Evolutionary conservation across 2,113 vertebrate species (phyloP).

Genomic region (Sakesphorus luctuosus): DNA sequence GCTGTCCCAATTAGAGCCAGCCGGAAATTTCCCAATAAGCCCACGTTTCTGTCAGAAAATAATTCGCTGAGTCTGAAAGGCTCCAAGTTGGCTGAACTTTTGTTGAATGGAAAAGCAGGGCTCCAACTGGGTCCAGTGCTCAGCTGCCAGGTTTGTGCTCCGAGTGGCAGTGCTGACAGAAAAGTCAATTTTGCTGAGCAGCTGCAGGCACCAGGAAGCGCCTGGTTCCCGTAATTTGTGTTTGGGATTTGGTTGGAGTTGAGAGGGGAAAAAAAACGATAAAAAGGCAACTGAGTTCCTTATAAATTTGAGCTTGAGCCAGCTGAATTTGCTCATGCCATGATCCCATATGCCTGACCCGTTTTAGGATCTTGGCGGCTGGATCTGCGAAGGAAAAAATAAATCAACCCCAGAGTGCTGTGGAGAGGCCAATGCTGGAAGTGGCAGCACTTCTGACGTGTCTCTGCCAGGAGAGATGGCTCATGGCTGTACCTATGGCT

Average conservation of each 20-base stretch:
- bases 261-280: neutral
- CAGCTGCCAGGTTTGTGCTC: slow-evolving; percentile 49
- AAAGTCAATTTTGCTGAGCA: slow-evolving; percentile 53
- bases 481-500: neutral
- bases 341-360: slow-evolving; percentile 44
- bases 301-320: neutral
- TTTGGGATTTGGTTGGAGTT: neutral
- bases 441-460: neutral
- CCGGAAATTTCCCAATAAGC: slow-evolving; percentile 60
- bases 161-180: neutral
- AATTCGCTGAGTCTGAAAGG: slow-evolving; percentile 56
- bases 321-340: neutral
- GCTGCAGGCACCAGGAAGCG: slow-evolving; percentile 38
- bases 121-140: neutral
- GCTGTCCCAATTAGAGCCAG: slow-evolving; percentile 63
- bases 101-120: neutral
- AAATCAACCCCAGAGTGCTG: neutral
- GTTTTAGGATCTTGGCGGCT: neutral
- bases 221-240: neutral
- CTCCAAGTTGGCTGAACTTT: slow-evolving; percentile 55
- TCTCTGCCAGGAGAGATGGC: neutral
- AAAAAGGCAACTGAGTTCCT: neutral
- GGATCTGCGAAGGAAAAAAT: neutral
- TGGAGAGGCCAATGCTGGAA: neutral
- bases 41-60: neutral